phyloP scores from a whole-genome alignment of 2,113 vertebrate genomes.

The Myrmecophaga tridactyla region DNA sequence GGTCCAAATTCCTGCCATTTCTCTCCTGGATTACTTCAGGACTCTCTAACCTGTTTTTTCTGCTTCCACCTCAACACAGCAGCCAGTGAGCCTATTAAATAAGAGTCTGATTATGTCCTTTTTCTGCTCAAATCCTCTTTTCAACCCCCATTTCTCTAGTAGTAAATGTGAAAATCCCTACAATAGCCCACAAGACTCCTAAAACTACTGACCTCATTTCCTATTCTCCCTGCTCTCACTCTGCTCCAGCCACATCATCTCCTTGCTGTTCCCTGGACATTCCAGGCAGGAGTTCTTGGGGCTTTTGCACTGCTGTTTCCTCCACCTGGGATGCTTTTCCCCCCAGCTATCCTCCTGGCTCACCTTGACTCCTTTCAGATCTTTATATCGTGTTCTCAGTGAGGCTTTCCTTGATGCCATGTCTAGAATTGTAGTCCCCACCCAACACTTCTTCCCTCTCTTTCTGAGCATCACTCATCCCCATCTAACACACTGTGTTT shows the following conservation, averaged over 20 bases:
- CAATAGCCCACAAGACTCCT: not conserved
- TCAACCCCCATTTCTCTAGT: not conserved
- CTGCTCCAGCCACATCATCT: not conserved
- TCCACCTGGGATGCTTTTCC: not conserved
- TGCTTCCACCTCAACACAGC: not conserved
- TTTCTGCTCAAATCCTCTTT: not conserved
- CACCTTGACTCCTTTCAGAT: not conserved
- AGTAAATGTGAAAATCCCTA: not conserved
- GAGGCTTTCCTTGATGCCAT: not conserved
- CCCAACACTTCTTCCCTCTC: not conserved
- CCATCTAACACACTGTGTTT: not conserved
- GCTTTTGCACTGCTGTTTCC: not conserved
- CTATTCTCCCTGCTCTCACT: not conserved
- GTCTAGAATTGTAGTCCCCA: not conserved
- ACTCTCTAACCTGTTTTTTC: not conserved
- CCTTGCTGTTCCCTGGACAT: not conserved
- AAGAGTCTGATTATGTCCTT: not conserved
- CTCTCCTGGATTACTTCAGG: not conserved
- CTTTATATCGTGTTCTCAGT: not conserved
- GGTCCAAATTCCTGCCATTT: not conserved
- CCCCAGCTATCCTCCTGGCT: not conserved
- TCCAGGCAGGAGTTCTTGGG: not conserved
- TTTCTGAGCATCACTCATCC: not conserved
- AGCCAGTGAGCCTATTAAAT: not conserved
- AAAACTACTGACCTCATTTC: not conserved